Base-by-base conservation (phyloP, 2,113 vertebrate species). In the Nycticryphes semicollaris region DNA sequence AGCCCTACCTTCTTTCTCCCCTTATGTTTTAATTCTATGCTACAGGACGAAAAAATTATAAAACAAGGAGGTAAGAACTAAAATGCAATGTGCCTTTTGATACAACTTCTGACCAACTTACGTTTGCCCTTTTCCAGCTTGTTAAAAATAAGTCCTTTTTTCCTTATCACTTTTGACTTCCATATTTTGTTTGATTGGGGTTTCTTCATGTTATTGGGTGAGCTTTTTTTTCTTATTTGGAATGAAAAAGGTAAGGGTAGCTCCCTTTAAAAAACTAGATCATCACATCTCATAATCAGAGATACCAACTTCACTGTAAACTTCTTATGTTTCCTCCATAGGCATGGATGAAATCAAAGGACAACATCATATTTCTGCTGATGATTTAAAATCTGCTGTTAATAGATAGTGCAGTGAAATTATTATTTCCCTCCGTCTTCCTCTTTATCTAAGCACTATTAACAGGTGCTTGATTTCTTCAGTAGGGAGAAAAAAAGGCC, bases 341-440 rank as follows among this genome's bases (percentile, higher is more conserved):
- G n/a, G 11, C 31, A 67, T 59, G 28, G 28, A 86, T 10, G 27
- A 88, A 96, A 92, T 73, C 59, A 94, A 90, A 95, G 70, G 67
- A 88, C 48, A 80, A 8, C 2, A 4, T 78, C 37, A 81, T 74
- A 10, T 67, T 93, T 88, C 37, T 84, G 47, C 16, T 78, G 72
- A 77, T 93, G 64, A 90, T 93, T 92, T 96, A 86, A 90, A 93
- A 94, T 90, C 51, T 90, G 56, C 33, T 84, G 37, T 72, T 91
- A 93, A 90, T 88, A 79, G 59, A 84, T 35, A 59, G 12, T 22
- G 57, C 33, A 94, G 27, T 64, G 56, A 87, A 94, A 92, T 85
- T 47, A 92, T 2, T 56, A 94, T 90, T 94, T 93, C 27, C 50
- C 30, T 80, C n/a, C 21, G 37, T 84, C 72, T 89, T 88, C 41